Percentiles rank a stretch among this genome's conserved stretches.
These are phyloP conservation scores for Bactericera cockerelli DNA, from an alignment of 1,140 invertebrate genomes.

Conservation along the genomic window DNA sequence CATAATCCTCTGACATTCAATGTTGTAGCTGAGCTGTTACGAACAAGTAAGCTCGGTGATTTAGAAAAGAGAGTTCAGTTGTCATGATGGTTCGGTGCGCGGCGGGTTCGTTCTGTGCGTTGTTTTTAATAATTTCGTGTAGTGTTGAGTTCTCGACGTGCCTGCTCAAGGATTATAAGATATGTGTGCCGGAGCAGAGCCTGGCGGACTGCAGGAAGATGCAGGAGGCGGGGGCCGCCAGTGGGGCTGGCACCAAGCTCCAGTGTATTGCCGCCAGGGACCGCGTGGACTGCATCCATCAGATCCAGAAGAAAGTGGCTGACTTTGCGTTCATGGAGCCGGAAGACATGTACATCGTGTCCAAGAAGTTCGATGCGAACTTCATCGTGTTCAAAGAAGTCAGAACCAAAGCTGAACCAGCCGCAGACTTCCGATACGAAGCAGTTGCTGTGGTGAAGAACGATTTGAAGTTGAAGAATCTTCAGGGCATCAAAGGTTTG, in stretches of 20 bases:
- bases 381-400: conserved; percentile 50
- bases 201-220: not conserved
- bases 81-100: no score
- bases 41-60: no score
- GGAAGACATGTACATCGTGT: conserved; percentile 68
- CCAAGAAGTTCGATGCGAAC: conserved; percentile 42
- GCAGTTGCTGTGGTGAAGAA: conserved; percentile 60
- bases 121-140: not conserved
- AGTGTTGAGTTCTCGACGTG: not conserved
- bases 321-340: conserved; percentile 67
- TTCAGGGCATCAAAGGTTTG: conserved; percentile 47
- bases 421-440: conserved; percentile 56
- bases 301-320: conserved; percentile 52
- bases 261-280: conserved; percentile 16
- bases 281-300: conserved; percentile 54
- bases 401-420: conserved; percentile 40
- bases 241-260: not conserved
- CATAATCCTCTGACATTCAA: no score
- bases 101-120: not conserved
- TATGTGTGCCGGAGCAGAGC: not conserved
- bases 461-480: conserved; percentile 40
- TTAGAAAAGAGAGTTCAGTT: no score
- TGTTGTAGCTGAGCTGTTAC: no score
- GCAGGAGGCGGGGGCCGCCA: not conserved
- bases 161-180: not conserved